Base-by-base conservation (phyloP, 2,113 vertebrate genomes). In the Pungitius pungitius region DNA sequence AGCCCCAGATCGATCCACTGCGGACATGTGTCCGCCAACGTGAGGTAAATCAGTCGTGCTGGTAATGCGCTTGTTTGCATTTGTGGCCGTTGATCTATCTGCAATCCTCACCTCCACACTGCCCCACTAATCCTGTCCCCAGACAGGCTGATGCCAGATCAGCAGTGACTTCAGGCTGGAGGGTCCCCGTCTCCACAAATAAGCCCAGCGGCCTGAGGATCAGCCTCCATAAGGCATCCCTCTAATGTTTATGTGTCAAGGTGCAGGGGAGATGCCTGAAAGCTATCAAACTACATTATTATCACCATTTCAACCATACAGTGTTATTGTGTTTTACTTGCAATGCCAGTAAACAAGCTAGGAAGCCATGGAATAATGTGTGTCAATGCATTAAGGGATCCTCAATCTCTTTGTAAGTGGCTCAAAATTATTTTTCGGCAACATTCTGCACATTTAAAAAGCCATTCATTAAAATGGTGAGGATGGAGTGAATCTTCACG, bases 81-180 rank as follows among this genome's bases (percentile, higher is more conserved):
- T 83, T 69, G 30, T 42, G 87, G 81, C 72, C 40, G 64, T 70
- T 87, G 84, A 88, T 88, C 87, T 92, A 74, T 72, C 64, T 76
- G 60, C 77, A 64, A 79, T 69, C 86, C 68, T 90, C 86, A 92
- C 88, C 81, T 92, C 86, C 59, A 78, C 56, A 58, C 65, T 85
- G 75, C 79, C 78, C 78, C 86, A 26, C 54, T 93, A 92, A 93
- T 92, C 92, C 91, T 83, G 75, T 89, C 69, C 80, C 87, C 89
- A 93, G 93, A 92, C 93, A 92, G 90, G 77, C 86, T 89, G 88
- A 92, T 78, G 85, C 80, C 86, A 90, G 88, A 86, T 91, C 87
- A 90, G 84, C 73, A 72, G 37, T 70, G 60, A 75, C 72, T 86
- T 61, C 60, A 85, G 78, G 61, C 90, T 76, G 69, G 54, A 78